phyloP scores from a whole-genome alignment of 2,888 invertebrate species.

The Nemurella pictetii region DNA sequence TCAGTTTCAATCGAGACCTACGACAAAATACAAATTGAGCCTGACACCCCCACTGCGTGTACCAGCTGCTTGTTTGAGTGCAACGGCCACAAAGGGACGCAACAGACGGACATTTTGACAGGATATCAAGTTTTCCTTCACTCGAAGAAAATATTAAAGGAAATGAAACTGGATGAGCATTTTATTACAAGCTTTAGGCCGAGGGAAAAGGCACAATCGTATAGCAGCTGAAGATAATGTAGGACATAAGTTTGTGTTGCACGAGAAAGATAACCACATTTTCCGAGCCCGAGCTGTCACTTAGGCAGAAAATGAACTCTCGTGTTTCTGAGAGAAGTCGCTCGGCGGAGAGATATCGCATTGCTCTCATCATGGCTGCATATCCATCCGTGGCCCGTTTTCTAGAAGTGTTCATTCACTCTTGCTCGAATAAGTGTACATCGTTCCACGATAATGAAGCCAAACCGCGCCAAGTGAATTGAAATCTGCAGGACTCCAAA shows the following conservation, averaged over 20 bases:
- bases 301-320: background rate
- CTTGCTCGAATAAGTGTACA: background rate
- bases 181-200: background rate
- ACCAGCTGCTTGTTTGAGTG: background rate
- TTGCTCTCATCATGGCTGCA: background rate
- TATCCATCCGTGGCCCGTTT: background rate
- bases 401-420: background rate
- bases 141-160: background rate
- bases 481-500: background rate
- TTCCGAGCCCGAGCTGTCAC: background rate
- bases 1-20: background rate
- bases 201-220: background rate
- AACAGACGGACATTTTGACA: background rate
- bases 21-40: background rate
- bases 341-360: background rate
- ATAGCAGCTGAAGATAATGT: background rate
- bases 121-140: background rate
- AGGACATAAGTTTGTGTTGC: slow-evolving; percentile 11
- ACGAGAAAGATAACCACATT: slow-evolving; percentile 4
- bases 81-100: background rate
- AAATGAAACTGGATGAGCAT: background rate
- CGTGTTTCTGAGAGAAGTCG: background rate
- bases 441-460: background rate
- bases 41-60: background rate
- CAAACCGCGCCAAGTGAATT: background rate